These are phyloP conservation scores for Amphipoea lucens DNA, from an alignment of 2,888 invertebrate species.

Conservation along the genomic window DNA sequence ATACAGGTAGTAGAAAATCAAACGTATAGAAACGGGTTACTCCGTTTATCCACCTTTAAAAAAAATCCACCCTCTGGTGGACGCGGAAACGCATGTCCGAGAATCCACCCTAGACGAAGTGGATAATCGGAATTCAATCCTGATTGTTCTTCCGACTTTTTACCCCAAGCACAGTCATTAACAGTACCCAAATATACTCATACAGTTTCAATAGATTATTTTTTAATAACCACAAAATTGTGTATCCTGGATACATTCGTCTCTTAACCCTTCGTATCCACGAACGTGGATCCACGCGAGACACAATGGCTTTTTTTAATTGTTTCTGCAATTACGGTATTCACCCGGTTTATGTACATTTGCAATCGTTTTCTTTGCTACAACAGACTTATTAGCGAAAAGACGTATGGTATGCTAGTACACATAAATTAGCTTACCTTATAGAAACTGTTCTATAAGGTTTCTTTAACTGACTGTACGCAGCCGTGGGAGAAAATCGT, in stretches of 20 bases:
- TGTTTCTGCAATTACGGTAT: too few species aligned
- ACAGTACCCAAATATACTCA: background rate
- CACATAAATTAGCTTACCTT: too few species aligned
- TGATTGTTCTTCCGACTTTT: background rate
- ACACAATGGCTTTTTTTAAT: background rate
- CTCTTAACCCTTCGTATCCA: background rate
- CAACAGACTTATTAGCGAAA: background rate
- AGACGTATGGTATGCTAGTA: too few species aligned
- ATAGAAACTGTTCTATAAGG: too few species aligned
- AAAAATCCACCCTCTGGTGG: background rate
- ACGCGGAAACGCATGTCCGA: background rate
- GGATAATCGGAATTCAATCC: background rate
- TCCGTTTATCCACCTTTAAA: background rate
- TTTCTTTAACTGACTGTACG: background rate
- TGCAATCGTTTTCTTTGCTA: background rate
- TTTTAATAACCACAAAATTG: background rate
- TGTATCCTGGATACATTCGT: background rate
- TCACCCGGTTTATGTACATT: background rate
- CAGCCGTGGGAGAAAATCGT: background rate
- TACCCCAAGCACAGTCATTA: background rate
- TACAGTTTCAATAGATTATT: too few species aligned
- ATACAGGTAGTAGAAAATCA: slow-evolving; percentile 49
- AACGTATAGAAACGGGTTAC: background rate
- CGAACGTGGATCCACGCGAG: background rate
- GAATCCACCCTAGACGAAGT: background rate